These are phyloP conservation scores for Apis laboriosa DNA, from an alignment of 1,140 invertebrate genomes.

Conservation along the genomic window DNA sequence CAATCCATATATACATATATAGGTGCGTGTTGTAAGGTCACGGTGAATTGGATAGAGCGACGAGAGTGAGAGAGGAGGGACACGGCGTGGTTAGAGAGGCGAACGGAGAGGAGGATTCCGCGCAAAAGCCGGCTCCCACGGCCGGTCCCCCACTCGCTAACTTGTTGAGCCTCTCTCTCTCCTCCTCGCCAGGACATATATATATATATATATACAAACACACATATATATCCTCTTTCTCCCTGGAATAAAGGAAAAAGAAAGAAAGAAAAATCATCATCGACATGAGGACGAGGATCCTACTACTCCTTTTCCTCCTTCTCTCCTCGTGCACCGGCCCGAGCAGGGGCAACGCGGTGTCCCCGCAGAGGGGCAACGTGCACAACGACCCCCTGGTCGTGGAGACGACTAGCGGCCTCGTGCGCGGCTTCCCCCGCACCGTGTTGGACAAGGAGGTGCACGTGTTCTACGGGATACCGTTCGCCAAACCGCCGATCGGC, in stretches of 20 bases:
- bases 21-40: no score
- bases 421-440: conserved; percentile 88
- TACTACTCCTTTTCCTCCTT: conserved; percentile 35
- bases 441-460: conserved; percentile 92
- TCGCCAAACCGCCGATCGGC: conserved; percentile 94
- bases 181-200: not conserved
- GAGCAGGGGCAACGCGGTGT: conserved; percentile 32
- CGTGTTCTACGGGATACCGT: conserved; percentile 96
- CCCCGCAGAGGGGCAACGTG: conserved; percentile 38
- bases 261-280: no score
- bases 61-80: not conserved
- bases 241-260: not conserved
- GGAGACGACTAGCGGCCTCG: conserved; percentile 88
- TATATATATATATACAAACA: no score
- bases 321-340: conserved; percentile 8
- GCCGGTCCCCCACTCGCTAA: conserved; percentile 62
- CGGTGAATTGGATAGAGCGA: not conserved
- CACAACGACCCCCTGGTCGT: conserved; percentile 87
- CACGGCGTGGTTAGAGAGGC: conserved; percentile 35
- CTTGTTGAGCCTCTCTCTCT: conserved; percentile 71
- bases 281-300: conserved; percentile 34
- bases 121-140: conserved; percentile 50
- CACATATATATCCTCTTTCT: not conserved
- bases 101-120: conserved; percentile 37
- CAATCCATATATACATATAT: no score